These are phyloP conservation scores for Tanytarsus gracilentus DNA, from an alignment of 2,888 invertebrate species.

Conservation along the genomic window DNA sequence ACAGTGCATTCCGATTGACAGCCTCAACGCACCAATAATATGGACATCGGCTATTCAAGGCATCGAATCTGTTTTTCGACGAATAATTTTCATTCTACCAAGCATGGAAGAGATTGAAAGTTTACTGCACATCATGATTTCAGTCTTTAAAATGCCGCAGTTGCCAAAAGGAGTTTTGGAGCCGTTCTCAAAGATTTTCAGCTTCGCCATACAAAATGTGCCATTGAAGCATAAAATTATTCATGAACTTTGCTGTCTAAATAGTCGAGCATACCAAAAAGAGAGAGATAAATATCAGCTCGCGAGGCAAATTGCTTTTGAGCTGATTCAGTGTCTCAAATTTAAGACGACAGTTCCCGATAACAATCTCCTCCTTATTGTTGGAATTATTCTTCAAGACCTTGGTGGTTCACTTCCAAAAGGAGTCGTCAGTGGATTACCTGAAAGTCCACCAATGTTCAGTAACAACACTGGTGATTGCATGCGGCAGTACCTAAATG, in stretches of 20 bases:
- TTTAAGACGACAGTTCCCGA: constrained; percentile 93
- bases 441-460: constrained; percentile 42
- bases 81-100: constrained; percentile 59
- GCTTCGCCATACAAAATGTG: constrained; percentile 85
- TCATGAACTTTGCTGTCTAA: constrained; percentile 81
- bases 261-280: constrained; percentile 78
- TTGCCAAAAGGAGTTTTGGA: constrained; percentile 67
- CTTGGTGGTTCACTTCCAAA: constrained; percentile 79
- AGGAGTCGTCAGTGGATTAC: constrained; percentile 56
- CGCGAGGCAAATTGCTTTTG: constrained; percentile 84
- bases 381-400: constrained; percentile 83
- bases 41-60: constrained; percentile 78
- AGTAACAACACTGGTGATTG: constrained; percentile 89
- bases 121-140: constrained; percentile 65
- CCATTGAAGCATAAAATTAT: constrained; percentile 68
- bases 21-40: constrained; percentile 57
- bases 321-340: constrained; percentile 89
- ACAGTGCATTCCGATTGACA: constrained; percentile 81
- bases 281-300: constrained; percentile 92
- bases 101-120: constrained; percentile 62
- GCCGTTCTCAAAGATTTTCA: constrained; percentile 89
- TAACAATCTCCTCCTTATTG: constrained; percentile 82
- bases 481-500: constrained; percentile 81
- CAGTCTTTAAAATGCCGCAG: constrained; percentile 73
- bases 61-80: constrained; percentile 77